Evolutionary conservation across 2,113 vertebrate genomes (phyloP).

Genomic region (Stercorarius parasiticus): DNA sequence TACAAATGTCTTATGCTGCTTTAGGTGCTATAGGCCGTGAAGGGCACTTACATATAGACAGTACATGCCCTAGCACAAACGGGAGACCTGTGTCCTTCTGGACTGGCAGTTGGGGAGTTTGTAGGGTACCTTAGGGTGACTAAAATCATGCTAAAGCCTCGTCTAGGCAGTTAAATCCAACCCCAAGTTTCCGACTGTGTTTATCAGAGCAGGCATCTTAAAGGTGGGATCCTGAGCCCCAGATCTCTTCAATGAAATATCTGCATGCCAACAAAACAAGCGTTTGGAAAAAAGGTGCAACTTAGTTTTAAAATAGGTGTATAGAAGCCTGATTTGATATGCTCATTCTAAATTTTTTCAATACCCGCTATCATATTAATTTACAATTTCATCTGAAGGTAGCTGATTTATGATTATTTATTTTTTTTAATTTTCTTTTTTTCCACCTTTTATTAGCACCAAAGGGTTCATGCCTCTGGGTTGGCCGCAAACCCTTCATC

Average conservation of each 20-base stretch:
- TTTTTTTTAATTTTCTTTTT: not conserved
- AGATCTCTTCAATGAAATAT: not conserved
- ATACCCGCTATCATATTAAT: not conserved
- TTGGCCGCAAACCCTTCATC: not conserved
- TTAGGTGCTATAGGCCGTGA: not conserved
- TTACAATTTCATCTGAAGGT: not conserved
- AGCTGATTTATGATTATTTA: not conserved
- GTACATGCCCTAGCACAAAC: not conserved
- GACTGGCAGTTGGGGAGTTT: rapidly evolving
- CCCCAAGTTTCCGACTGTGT: not conserved
- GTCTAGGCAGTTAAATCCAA: not conserved
- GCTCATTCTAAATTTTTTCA: not conserved
- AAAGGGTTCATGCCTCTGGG: not conserved
- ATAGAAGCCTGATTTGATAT: not conserved
- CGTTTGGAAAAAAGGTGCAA: not conserved
- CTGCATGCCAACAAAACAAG: not conserved
- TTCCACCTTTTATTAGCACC: not conserved
- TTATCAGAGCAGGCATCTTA: not conserved
- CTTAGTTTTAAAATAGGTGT: not conserved
- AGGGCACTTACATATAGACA: not conserved
- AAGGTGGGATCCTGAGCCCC: not conserved
- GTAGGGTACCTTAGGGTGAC: not conserved
- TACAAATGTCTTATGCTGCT: not conserved
- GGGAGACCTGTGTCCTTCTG: not conserved
- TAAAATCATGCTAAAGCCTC: not conserved